Percentiles rank a stretch among this genome's conserved stretches.
Conservation (phyloP, 2,797 vertebrate species). For the Microctenopoma lineatum region DNA sequence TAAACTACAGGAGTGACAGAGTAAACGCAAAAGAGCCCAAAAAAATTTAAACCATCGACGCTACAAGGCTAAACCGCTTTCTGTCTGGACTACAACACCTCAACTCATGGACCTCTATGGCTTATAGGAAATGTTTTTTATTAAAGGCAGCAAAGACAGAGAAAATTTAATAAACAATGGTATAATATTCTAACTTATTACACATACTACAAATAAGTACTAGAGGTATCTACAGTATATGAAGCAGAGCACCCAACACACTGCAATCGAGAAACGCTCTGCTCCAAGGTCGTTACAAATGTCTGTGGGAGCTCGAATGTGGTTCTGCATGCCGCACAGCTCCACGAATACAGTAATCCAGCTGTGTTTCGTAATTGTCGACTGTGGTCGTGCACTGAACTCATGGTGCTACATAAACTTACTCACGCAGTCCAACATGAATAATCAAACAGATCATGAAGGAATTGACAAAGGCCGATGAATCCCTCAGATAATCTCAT, state of each 20-base stretch:
- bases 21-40: not conserved
- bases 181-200: no score
- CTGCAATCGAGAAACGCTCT: not conserved
- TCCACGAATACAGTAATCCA: not conserved
- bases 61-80: no score
- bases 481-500: slow-evolving; percentile 30
- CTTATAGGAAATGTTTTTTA: no score
- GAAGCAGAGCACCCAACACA: not conserved
- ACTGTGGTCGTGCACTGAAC: slow-evolving; percentile 7
- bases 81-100: no score
- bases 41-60: not conserved
- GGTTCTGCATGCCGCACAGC: not conserved
- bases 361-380: not conserved
- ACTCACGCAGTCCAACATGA: slow-evolving; percentile 5
- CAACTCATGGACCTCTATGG: no score
- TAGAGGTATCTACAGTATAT: not conserved
- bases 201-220: not conserved
- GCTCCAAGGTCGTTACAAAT: not conserved
- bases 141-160: no score
- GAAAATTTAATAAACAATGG: no score
- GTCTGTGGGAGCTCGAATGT: not conserved
- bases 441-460: slow-evolving; percentile 23
- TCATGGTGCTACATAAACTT: not conserved
- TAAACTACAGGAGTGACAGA: not conserved
- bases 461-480: slow-evolving; percentile 13